Conservation (phyloP, 1,140 invertebrate species). For the Lordiphosa collinella region DNA sequence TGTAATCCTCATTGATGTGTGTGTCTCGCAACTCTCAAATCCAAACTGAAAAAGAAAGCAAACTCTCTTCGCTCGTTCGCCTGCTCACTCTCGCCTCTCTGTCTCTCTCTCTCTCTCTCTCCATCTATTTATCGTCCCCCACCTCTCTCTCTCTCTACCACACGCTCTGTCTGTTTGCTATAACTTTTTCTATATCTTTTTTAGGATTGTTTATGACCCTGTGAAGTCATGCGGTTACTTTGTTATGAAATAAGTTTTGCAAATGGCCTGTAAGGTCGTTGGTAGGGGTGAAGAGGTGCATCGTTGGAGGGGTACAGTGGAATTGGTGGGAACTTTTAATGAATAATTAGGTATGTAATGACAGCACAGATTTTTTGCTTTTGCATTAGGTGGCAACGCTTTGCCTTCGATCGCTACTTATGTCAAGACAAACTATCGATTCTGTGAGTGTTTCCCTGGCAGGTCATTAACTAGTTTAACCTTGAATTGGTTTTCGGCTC, state of each 20-base stretch:
- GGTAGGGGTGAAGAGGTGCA: neutral
- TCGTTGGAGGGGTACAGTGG: too few relatives aligned
- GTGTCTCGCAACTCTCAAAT: neutral
- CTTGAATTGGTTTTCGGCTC: too few relatives aligned
- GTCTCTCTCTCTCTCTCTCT: conserved; percentile 14
- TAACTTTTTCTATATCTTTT: conserved; percentile 8
- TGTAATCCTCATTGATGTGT: conserved; percentile 23
- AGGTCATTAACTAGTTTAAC: too few relatives aligned
- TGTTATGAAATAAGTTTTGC: conserved; percentile 12
- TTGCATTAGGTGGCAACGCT: too few relatives aligned
- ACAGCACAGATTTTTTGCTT: too few relatives aligned
- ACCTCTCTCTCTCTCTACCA: neutral
- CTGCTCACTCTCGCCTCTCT: conserved; percentile 32
- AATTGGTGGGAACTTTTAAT: too few relatives aligned
- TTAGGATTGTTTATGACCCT: conserved; percentile 4
- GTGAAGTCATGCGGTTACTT: conserved; percentile 8
- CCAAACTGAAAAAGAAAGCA: conserved; percentile 12
- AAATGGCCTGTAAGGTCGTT: conserved; percentile 1
- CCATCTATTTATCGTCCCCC: neutral
- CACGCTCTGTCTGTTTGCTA: neutral
- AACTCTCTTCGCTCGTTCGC: conserved; percentile 14
- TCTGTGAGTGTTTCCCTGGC: too few relatives aligned
- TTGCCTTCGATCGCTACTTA: too few relatives aligned
- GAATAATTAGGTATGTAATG: too few relatives aligned
- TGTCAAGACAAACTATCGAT: too few relatives aligned